A percentile compares a stretch with the other conserved stretches of the same genome.
Conservation (phyloP, 2,113 vertebrate species). For the Ovis aries region ARS-UI_Ramb_v3.0 NC_056055.1:164135001-164135500, state of each 20-base stretch:
- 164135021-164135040: slow-evolving; percentile 80
- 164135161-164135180: slow-evolving; percentile 16
- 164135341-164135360: background rate
- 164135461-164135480: background rate
- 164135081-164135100: slow-evolving; percentile 74
- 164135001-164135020: slow-evolving; percentile 76
- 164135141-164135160: slow-evolving; percentile 20
- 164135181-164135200: slow-evolving; percentile 59
- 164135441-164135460: background rate
- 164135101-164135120: slow-evolving; percentile 50
- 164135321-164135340: background rate
- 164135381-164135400: slow-evolving; percentile 64
- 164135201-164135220: background rate
- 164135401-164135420: slow-evolving; percentile 70
- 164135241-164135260: background rate
- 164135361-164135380: slow-evolving; percentile 62
- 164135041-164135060: slow-evolving; percentile 73
- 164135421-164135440: background rate
- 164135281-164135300: background rate
- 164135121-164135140: slow-evolving; percentile 61
- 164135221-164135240: background rate
- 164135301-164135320: background rate
- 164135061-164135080: slow-evolving; percentile 79
- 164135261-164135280: background rate
- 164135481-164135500: slow-evolving; percentile 59